Evolutionary conservation across 2,888 invertebrate genomes (phyloP).

Genomic region (Athalia circularis): DNA sequence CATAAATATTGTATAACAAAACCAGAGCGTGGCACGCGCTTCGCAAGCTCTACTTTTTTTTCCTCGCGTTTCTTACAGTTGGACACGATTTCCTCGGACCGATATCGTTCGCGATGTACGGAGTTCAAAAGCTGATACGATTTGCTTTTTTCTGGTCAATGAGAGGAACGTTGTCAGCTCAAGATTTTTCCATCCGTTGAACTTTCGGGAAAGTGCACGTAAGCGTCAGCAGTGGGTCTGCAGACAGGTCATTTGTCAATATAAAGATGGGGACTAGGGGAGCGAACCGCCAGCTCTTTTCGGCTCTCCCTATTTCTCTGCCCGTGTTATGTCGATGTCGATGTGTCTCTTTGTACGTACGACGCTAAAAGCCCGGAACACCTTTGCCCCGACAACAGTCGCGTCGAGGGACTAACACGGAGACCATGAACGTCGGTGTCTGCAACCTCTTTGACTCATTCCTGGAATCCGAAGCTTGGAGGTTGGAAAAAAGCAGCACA

Average conservation of each 20-base stretch:
- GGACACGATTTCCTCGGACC: no score
- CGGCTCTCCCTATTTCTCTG: not conserved
- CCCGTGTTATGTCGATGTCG: not conserved
- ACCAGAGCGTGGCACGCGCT: no score
- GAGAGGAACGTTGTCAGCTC: not conserved
- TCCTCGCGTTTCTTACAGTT: no score
- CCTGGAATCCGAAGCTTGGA: no score
- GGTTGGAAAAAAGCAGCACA: no score
- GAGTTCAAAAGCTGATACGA: not conserved
- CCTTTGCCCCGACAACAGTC: conserved; percentile 46
- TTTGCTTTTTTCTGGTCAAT: not conserved
- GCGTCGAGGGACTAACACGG: not conserved
- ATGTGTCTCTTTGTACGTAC: not conserved
- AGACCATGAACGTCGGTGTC: no score
- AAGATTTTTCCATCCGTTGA: not conserved
- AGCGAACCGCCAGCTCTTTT: not conserved
- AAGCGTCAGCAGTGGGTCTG: conserved; percentile 7
- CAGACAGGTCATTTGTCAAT: conserved; percentile 41
- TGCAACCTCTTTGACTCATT: no score
- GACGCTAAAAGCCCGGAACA: conserved; percentile 46
- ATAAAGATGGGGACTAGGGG: conserved; percentile 28
- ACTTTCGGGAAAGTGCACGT: conserved; percentile 34
- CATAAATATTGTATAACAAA: no score
- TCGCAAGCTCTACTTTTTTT: no score
- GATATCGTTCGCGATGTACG: no score